phyloP scores from a whole-genome alignment of 2,113 vertebrate genomes.

The Mionectes macconnelli region DNA sequence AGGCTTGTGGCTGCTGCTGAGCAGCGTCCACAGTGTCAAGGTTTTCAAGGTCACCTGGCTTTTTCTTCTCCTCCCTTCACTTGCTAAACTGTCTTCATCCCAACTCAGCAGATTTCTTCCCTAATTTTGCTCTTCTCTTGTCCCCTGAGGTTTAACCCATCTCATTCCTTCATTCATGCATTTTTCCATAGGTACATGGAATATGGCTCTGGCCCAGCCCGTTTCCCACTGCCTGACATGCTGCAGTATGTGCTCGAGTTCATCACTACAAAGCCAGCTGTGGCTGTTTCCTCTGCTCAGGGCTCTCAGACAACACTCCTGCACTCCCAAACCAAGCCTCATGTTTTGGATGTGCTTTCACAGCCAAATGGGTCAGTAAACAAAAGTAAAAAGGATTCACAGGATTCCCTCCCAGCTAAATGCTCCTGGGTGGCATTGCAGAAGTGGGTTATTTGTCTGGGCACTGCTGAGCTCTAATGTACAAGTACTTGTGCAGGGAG shows the following conservation, averaged over 20 bases:
- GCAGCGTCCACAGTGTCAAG: neutral
- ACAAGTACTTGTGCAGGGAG: neutral
- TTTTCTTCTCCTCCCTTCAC: neutral
- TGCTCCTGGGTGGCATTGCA: neutral
- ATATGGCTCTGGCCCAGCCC: conserved; percentile 87
- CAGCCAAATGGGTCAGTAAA: conserved; percentile 34
- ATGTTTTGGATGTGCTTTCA: neutral
- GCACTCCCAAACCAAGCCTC: neutral
- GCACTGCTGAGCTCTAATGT: neutral
- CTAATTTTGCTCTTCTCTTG: neutral
- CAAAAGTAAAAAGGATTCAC: fast-evolving
- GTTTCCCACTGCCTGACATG: conserved; percentile 91
- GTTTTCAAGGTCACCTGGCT: neutral
- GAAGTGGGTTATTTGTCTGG: neutral
- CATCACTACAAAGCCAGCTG: conserved; percentile 78
- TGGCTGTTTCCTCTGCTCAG: conserved; percentile 40
- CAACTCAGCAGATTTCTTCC: neutral
- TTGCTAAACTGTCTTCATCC: neutral
- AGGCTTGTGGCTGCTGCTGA: neutral
- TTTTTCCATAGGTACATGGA: conserved; percentile 82
- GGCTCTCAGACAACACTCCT: neutral
- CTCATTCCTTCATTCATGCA: neutral
- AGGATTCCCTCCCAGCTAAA: neutral
- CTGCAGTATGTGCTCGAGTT: conserved; percentile 94
- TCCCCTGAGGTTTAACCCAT: neutral